Evolutionary conservation across 2,888 invertebrate species (phyloP), one percentile per base, ranked within the genome.

Genomic region (Operophtera brumata): DNA sequence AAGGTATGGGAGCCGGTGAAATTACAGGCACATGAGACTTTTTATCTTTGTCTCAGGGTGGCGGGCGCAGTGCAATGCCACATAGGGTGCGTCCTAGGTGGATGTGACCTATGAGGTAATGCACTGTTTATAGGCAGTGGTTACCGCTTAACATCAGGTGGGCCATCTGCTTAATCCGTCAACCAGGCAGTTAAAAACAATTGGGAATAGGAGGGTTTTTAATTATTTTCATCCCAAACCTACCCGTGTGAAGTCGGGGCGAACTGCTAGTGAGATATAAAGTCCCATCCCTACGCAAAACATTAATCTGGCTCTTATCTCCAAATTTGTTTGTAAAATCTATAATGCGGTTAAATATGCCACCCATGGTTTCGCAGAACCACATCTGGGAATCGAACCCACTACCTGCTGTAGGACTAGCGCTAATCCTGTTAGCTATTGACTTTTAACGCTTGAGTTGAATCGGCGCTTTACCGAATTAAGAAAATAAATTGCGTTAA

Each of bases 331-430:
- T 72, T 67, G 70, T 69, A 54, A 72, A 75, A 73, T 70, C 70
- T 72, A 59, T 75, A 74, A 78, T 71, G 67, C 67, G 65, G 69
- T 75, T 73, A 62, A 71, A 69, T 66, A 37, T 55, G 60, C 80
- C 80, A 77, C 78, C 79, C 78, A 75, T 75, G 66, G 75, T 59
- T 79, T 75, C 77, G 65, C 56, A 63, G 77, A 78, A 76, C 55
- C 61, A 43, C 61, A 62, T 61, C 64, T 64, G 64, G 60, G 57
- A 58, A 67, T 62, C 58, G 66, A 74, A 68, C 64, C 55, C 57
- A 70, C 73, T 78, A 76, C 77, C 77, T 77, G 75, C 50, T 47
- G 25, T 30, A 30, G 30, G 30, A n/a, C n/a, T 32, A 32, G 10
- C 35, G 14, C 61, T 61, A 62, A 65, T 65, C 74, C 73, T 66